Conservation (phyloP, 2,113 vertebrate genomes). For the Cottus gobio region DNA sequence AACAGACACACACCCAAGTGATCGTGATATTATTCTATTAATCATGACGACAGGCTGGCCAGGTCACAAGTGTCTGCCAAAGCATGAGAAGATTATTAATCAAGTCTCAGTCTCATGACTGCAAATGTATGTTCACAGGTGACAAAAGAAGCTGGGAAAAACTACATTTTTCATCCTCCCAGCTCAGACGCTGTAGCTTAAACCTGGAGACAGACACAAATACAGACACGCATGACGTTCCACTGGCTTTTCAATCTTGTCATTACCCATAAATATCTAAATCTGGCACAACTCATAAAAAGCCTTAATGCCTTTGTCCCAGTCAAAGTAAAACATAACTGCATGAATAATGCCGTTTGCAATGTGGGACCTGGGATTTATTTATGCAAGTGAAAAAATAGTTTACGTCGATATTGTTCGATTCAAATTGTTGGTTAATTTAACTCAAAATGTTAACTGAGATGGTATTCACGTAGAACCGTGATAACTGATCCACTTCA, state of each 20-base stretch:
- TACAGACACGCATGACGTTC: conserved; percentile 31
- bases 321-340: not conserved
- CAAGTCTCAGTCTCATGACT: conserved; percentile 2
- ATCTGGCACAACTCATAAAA: conserved; percentile 48
- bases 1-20: conserved; percentile 13
- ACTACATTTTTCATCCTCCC: conserved; percentile 15
- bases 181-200: conserved; percentile 7
- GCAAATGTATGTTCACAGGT: conserved; percentile 16
- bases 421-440: conserved; percentile 7
- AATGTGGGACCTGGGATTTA: not conserved
- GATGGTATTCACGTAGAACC: not conserved
- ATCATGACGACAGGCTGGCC: not conserved
- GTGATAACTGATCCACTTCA: not conserved
- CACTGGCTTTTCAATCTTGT: conserved; percentile 34
- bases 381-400: conserved; percentile 34
- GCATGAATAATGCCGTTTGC: conserved; percentile 20
- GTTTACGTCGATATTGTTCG: not conserved
- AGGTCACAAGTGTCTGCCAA: conserved; percentile 13
- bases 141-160: conserved; percentile 22
- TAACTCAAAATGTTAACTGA: conserved; percentile 8
- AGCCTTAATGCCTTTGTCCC: conserved; percentile 10
- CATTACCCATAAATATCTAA: conserved; percentile 47
- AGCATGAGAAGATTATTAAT: not conserved
- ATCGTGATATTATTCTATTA: not conserved
- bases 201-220: conserved; percentile 41